phyloP scores from a whole-genome alignment of 2,888 invertebrate genomes.

The Gnatocerus cornutus region DNA sequence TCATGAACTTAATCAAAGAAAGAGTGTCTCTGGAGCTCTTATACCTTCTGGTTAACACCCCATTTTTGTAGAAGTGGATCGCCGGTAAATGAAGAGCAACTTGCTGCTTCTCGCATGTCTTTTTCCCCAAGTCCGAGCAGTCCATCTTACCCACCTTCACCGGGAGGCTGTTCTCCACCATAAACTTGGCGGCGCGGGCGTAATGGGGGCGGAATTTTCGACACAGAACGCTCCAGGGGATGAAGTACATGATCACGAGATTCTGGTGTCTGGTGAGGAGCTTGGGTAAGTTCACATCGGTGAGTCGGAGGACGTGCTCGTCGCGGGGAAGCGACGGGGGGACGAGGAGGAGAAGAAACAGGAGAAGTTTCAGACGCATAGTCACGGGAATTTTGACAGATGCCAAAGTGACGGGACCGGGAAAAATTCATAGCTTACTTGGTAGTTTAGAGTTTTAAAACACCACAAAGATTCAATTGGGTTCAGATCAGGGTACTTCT shows the following conservation, averaged over 20 bases:
- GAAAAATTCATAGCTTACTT: no score
- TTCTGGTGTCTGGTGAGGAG: not conserved
- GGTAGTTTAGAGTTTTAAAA: no score
- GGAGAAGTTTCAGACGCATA: not conserved
- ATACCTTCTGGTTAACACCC: slow-evolving; percentile 11
- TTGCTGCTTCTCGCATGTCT: not conserved
- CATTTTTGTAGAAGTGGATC: slow-evolving; percentile 15
- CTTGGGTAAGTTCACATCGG: slow-evolving; percentile 18
- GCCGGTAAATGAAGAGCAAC: not conserved
- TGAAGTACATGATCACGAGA: slow-evolving; percentile 21
- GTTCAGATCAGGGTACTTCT: no score
- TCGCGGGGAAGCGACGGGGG: not conserved
- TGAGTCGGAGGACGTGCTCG: slow-evolving; percentile 7
- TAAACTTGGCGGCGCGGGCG: slow-evolving; percentile 6
- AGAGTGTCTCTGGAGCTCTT: not conserved
- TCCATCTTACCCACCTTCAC: slow-evolving; percentile 27
- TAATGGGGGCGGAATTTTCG: slow-evolving; percentile 22
- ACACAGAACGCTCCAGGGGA: slow-evolving; percentile 21
- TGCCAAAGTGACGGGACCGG: not conserved
- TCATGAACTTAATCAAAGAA: slow-evolving; percentile 14
- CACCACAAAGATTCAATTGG: no score
- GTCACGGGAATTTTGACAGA: not conserved
- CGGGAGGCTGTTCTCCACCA: not conserved
- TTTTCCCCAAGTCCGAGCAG: slow-evolving; percentile 1
- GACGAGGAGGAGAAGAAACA: not conserved